Base-by-base conservation (phyloP, 2,888 invertebrate species). In the Anticlea derivata region DNA sequence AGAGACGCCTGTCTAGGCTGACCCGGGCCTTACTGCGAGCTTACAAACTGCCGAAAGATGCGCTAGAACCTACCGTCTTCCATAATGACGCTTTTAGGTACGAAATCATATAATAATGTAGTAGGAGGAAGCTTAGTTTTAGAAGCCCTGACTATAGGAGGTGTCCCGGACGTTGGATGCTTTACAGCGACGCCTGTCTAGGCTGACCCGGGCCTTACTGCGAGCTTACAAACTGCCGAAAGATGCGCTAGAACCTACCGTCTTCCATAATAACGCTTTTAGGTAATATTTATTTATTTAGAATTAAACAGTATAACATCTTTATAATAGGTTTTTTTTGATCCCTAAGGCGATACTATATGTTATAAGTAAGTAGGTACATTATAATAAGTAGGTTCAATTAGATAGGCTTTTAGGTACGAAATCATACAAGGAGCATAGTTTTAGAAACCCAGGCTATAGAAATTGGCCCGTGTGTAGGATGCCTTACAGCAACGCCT, bases 201-300 rank as follows among this genome's bases (percentile, higher is more conserved):
- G 92, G 55, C 91, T 96, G 24, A 93, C 95, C 2, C 94, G 94
- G 66, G 94, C 95, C 69, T 90, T 96, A 53, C 93, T 94, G 47
- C 87, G 91, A 55, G 94, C 95, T 5, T 96, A 96, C 78, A 92
- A 91, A 65, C 95, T 96, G 75, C 95, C 96, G 5, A 92, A 92
- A 55, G 94, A 94, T 73, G 95, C 95, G 77, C 85, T 95, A 41
- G 95, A 95, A 88, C 95, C 96, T 70, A 93, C 94, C 50, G 94
- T 96, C 63, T 96, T 93, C 78, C 95, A 96, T 73, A 96, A 95
- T 67, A 96, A 96, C 77, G 94, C 93, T 0, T 95, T 93, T 77
- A 94, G n/a, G n/a, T n/a, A n/a, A n/a, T n/a, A n/a, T n/a, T n/a
- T n/a, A n/a, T n/a, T n/a, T n/a, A n/a, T n/a, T n/a, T n/a, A n/a